These are phyloP conservation scores for Peromyscus polionotus DNA, from an alignment of 2,113 vertebrate species.

Conservation along the genomic window DNA sequence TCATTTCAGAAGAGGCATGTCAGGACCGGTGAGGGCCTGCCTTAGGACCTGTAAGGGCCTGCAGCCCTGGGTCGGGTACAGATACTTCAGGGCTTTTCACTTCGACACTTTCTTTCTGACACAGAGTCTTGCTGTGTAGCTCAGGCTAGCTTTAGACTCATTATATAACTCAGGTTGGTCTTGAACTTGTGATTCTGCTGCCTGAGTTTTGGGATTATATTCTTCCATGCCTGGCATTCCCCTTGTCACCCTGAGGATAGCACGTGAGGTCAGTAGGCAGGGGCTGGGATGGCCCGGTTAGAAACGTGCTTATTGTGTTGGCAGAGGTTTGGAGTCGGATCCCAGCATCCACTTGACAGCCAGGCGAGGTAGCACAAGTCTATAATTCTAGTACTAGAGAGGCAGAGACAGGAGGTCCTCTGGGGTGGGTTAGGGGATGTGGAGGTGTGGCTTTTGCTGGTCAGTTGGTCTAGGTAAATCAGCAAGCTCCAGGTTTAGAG, in stretches of 20 bases:
- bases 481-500: neutral
- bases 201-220: neutral
- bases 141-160: neutral
- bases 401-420: neutral
- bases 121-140: neutral
- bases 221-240: neutral
- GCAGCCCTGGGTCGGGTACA: neutral
- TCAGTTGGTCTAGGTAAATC: neutral
- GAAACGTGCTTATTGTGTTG: neutral
- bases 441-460: neutral
- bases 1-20: slow-evolving; percentile 24
- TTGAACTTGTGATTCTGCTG: neutral
- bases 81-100: neutral
- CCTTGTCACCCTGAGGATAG: neutral
- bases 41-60: neutral
- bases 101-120: neutral
- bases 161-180: neutral
- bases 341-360: neutral
- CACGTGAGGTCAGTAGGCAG: neutral
- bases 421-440: too few species aligned
- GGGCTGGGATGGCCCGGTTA: neutral
- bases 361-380: neutral
- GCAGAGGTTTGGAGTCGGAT: too few species aligned
- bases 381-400: neutral
- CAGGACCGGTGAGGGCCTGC: neutral